A percentile compares a stretch with the other conserved stretches of the same genome.
Conservation (phyloP, 2,888 invertebrate genomes). For the Agapostemon virescens region DNA sequence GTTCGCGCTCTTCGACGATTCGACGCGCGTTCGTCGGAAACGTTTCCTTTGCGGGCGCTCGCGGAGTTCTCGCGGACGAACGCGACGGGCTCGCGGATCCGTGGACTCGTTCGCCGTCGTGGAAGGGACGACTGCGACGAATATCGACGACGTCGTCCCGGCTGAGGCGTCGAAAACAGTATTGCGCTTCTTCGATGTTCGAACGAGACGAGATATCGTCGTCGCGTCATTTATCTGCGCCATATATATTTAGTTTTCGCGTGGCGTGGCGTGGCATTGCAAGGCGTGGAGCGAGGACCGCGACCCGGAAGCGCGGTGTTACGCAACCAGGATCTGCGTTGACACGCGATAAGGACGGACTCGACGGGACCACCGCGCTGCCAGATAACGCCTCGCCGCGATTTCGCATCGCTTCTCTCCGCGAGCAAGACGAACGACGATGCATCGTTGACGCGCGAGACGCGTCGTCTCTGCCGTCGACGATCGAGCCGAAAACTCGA, state of each 20-base stretch:
- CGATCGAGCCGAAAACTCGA: too few species aligned
- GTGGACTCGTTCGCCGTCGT: too few species aligned
- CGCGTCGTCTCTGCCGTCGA: too few species aligned
- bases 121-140: too few species aligned
- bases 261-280: neutral
- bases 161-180: conserved; percentile 26
- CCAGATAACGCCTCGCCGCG: neutral
- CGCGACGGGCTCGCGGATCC: too few species aligned
- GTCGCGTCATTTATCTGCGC: conserved; percentile 34
- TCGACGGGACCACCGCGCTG: neutral
- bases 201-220: conserved; percentile 49
- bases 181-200: conserved; percentile 34
- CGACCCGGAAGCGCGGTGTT: conserved; percentile 50
- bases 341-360: conserved; percentile 26
- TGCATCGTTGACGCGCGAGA: too few species aligned
- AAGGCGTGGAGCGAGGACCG: conserved; percentile 16
- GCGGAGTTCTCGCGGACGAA: too few species aligned
- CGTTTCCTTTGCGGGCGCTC: too few species aligned
- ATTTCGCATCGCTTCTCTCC: neutral
- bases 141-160: neutral
- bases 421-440: neutral
- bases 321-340: conserved; percentile 41
- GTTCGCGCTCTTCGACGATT: too few species aligned
- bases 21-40: too few species aligned
- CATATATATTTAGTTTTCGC: conserved; percentile 46